Conservation (phyloP, 2,113 vertebrate genomes). For the Morone chrysops region DNA sequence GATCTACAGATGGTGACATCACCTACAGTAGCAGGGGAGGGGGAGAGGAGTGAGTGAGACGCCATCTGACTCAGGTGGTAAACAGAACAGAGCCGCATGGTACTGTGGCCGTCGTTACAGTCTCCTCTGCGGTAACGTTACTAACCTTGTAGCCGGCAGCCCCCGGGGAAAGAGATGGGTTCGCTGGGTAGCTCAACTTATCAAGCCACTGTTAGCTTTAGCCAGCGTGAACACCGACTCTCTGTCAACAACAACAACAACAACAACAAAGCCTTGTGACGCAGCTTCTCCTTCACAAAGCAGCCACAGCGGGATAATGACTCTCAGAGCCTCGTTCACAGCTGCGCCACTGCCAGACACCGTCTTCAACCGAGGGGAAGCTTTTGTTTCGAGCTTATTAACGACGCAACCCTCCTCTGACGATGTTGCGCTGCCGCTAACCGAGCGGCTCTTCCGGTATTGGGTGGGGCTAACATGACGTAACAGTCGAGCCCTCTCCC, state of each 20-base stretch:
- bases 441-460: constrained; percentile 48
- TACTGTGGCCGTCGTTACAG: too few species aligned
- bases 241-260: constrained; percentile 33
- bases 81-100: constrained; percentile 30
- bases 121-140: neutral
- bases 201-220: constrained; percentile 3
- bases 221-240: neutral
- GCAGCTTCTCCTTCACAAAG: constrained; percentile 3
- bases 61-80: constrained; percentile 12
- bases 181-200: constrained; percentile 5
- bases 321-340: neutral
- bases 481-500: constrained; percentile 30
- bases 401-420: constrained; percentile 3
- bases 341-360: neutral
- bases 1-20: constrained; percentile 50
- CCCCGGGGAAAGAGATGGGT: neutral
- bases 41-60: neutral
- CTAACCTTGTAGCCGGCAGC: constrained; percentile 53
- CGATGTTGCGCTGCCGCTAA: neutral
- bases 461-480: constrained; percentile 62
- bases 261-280: constrained; percentile 16
- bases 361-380: neutral
- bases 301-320: neutral
- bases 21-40: neutral
- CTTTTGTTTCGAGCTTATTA: neutral